Percentiles rank a stretch among this genome's conserved stretches.
Conservation (phyloP, 2,888 invertebrate species). For the Drosophila demipolita region DNA sequence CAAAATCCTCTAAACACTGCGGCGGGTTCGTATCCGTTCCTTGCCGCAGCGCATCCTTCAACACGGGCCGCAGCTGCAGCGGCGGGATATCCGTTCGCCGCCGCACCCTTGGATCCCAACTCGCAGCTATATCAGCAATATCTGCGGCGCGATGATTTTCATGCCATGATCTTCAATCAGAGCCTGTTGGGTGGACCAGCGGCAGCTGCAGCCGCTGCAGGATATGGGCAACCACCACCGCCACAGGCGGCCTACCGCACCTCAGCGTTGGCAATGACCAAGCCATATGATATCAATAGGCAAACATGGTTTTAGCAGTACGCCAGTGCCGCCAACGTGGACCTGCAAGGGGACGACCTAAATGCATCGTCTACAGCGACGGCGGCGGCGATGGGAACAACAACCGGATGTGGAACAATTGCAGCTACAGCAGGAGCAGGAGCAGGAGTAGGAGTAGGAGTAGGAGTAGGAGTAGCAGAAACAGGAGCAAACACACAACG, state of each 20-base stretch:
- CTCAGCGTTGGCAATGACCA: conserved; percentile 88
- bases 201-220: conserved; percentile 88
- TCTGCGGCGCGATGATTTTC: conserved; percentile 88
- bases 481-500: conserved; percentile 34
- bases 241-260: conserved; percentile 87
- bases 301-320: conserved; percentile 89
- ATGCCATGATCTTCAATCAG: conserved; percentile 87
- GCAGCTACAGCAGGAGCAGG: conserved; percentile 7
- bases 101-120: conserved; percentile 87
- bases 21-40: conserved; percentile 87
- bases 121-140: conserved; percentile 91
- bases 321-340: conserved; percentile 80
- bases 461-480: conserved; percentile 19
- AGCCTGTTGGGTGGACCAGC: conserved; percentile 84
- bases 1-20: conserved; percentile 84
- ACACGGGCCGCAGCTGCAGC: conserved; percentile 87
- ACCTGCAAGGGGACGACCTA: conserved; percentile 76
- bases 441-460: conserved; percentile 1
- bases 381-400: conserved; percentile 36
- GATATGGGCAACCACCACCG: conserved; percentile 87
- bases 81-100: conserved; percentile 86
- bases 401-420: conserved; percentile 17
- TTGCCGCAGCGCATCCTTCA: conserved; percentile 86
- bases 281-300: conserved; percentile 90
- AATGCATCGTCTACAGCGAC: conserved; percentile 53